Base-by-base conservation (phyloP, 2,888 invertebrate species). In the Aricia artaxerxes region DNA sequence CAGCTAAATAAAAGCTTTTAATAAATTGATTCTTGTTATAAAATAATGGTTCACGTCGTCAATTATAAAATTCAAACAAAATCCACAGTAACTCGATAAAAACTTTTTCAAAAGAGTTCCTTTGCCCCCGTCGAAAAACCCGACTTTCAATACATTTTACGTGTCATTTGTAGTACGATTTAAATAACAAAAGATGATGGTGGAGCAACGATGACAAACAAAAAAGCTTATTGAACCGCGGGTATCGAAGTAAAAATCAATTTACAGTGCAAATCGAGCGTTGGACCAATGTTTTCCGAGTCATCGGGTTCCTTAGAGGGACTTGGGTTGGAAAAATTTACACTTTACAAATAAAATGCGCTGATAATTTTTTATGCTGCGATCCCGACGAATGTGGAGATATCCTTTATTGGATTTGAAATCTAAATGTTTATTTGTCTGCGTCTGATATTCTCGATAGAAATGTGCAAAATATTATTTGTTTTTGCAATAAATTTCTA, bases 181-280 rank as follows among this genome's bases (percentile, higher is more conserved):
- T 76, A 76, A 76, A 44, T 24, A 44, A 57, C 76, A 76, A 76
- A 76, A 53, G 53, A 75, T 75, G 49, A 72, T 4, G 31, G 77
- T 69, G 69, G 80, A 73, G 81, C 81, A 83, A 79, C 80, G 81
- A 84, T 85, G 86, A 87, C 87, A 86, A 86, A 87, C 86, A 88
- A 87, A 88, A 85, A 84, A 82, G 82, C 40, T 64, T 44, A 83
- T 83, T 83, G 82, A 84, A 82, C 83, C 81, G 82, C 80, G 80
- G 80, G 82, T 85, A 82, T 84, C 87, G 85, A 87, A 87, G 92
- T 90, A 91, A 92, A 93, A 93, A 93, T 93, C 93, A 93, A 93
- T 93, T 94, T 92, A 85, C 90, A 89, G 89, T 91, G 91, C 87
- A 92, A 94, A 93, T 93, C 92, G 93, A 92, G 91, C 92, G 92